phyloP scores from a whole-genome alignment of 64 coral and sea anemone species.

The Catalaphyllia jardinei region DNA sequence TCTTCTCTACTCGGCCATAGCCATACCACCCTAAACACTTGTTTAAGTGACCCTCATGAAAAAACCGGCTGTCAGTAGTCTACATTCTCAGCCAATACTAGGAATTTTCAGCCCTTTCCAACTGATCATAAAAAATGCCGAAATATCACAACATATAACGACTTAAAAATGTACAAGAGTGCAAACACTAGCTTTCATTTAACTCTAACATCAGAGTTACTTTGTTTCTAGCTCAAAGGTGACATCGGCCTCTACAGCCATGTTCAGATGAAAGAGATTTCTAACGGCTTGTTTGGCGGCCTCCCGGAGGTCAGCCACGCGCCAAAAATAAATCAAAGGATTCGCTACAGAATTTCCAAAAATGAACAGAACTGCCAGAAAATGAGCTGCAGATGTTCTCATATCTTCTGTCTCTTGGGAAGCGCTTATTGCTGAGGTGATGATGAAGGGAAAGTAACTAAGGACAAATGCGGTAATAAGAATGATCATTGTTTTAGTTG shows the following conservation, averaged over 20 bases:
- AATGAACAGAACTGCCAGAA: not conserved
- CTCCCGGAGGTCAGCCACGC: conserved; percentile 3
- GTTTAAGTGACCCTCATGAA: no score
- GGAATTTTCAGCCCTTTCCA: no score
- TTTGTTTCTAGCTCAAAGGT: conserved; percentile 6
- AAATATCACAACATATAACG: no score
- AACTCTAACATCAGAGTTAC: not conserved
- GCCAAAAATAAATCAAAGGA: conserved; percentile 41
- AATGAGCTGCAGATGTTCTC: conserved; percentile 14
- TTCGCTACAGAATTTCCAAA: not conserved
- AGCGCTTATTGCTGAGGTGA: conserved; percentile 13
- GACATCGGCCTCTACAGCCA: not conserved
- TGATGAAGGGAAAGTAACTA: conserved; percentile 7
- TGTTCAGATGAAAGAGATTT: not conserved
- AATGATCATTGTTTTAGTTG: conserved; percentile 28
- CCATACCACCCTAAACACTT: no score
- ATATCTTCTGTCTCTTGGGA: conserved; percentile 10
- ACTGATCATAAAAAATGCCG: no score
- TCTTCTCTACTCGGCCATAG: no score
- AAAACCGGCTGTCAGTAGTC: no score
- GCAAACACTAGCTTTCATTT: no score
- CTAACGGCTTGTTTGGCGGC: not conserved
- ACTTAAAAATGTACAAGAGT: no score
- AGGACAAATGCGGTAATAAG: conserved; percentile 5
- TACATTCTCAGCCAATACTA: no score